A percentile compares a stretch with the other conserved stretches of the same genome.
phyloP scores from a whole-genome alignment of 2,888 invertebrate species.

The Hirudinaria manillensis region DNA sequence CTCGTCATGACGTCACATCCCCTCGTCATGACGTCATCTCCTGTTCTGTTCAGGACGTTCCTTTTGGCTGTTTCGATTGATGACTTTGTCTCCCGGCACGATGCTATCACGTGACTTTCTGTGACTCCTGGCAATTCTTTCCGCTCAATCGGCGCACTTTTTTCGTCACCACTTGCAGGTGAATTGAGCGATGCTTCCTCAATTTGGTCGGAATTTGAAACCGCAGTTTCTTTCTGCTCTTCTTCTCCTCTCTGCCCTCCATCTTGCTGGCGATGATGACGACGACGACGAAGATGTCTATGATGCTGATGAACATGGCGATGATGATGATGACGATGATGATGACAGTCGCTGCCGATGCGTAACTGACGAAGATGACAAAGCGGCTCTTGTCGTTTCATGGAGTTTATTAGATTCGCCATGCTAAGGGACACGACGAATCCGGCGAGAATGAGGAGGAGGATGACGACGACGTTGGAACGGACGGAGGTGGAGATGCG shows the following conservation, averaged over 20 bases:
- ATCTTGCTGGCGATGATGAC: not conserved
- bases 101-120: no score
- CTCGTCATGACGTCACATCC: not conserved
- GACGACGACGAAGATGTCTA: not conserved
- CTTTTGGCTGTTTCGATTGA: not conserved
- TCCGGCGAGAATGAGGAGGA: conserved; percentile 2
- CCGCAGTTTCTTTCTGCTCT: not conserved
- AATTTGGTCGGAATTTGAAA: not conserved
- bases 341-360: not conserved
- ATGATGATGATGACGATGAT: conserved; percentile 3
- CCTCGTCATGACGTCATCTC: not conserved
- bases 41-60: not conserved
- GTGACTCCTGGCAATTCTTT: no score
- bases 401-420: not conserved
- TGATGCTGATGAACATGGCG: not conserved
- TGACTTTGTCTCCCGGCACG: not conserved
- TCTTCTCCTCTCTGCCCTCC: not conserved
- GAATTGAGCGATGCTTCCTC: not conserved
- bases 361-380: no score
- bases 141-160: not conserved
- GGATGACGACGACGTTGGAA: not conserved
- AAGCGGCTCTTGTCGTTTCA: no score
- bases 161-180: not conserved
- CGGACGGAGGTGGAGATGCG: not conserved
- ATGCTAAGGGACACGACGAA: not conserved